phyloP scores from a whole-genome alignment of 1,140 invertebrate species.

The Euura saliciscinereae region DNA sequence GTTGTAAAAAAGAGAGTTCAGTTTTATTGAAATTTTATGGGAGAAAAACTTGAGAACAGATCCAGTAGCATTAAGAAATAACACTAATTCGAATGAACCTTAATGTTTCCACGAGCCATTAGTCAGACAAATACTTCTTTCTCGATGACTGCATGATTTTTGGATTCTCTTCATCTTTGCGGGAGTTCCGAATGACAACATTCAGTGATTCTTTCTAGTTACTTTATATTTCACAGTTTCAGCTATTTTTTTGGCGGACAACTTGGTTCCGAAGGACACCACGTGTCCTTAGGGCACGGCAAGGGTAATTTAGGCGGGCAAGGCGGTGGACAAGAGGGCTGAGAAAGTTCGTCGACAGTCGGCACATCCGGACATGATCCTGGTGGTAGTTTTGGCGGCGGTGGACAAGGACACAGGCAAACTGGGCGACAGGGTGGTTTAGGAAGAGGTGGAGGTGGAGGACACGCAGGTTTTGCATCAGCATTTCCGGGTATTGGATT shows the following conservation, averaged over 20 bases:
- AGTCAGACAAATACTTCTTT: too few relatives aligned
- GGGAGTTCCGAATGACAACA: too few relatives aligned
- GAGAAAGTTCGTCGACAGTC: neutral
- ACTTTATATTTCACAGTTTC: too few relatives aligned
- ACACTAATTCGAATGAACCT: too few relatives aligned
- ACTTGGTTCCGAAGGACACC: neutral
- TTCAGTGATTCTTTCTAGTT: too few relatives aligned
- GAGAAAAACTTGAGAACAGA: too few relatives aligned
- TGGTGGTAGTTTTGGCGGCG: conserved; percentile 42
- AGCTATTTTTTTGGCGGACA: neutral
- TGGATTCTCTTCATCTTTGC: too few relatives aligned
- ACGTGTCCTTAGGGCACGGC: neutral
- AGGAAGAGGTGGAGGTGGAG: conserved; percentile 31
- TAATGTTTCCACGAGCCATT: too few relatives aligned
- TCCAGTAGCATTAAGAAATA: too few relatives aligned
- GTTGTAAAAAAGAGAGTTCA: too few relatives aligned
- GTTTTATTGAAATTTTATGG: too few relatives aligned
- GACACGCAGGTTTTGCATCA: conserved; percentile 16
- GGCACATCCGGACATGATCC: conserved; percentile 38
- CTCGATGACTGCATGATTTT: too few relatives aligned
- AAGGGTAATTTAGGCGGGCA: conserved; percentile 24
- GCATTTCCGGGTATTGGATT: neutral
- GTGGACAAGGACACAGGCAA: conserved; percentile 36
- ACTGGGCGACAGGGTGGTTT: conserved; percentile 36
- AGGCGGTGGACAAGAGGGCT: conserved; percentile 11